These are phyloP conservation scores for Hesperophylax magnus DNA, from an alignment of 1,140 invertebrate species.

Conservation along the genomic window DNA sequence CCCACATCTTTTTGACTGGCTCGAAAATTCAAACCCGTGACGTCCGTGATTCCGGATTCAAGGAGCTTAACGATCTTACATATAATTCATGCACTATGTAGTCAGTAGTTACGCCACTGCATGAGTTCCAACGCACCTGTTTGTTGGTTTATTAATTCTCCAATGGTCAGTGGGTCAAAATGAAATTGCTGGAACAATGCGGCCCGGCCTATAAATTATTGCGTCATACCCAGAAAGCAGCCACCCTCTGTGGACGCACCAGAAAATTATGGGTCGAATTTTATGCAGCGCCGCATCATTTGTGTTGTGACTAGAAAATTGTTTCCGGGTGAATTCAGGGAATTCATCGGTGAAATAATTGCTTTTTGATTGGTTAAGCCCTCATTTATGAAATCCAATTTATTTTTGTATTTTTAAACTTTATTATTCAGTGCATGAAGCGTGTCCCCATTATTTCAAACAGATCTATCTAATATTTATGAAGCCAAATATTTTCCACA, in stretches of 20 bases:
- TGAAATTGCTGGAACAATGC: slow-evolving; percentile 44
- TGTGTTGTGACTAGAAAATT: slow-evolving; percentile 8
- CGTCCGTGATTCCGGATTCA: no score
- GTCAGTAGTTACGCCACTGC: no score
- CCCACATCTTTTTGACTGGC: no score
- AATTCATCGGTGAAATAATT: slow-evolving; percentile 23
- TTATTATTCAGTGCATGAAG: no score
- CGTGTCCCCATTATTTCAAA: no score
- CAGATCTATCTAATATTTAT: no score
- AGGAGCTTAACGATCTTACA: no score
- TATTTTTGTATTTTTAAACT: neutral
- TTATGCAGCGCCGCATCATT: slow-evolving; percentile 9
- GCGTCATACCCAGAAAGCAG: slow-evolving; percentile 34
- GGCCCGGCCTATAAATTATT: slow-evolving; percentile 35
- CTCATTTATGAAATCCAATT: neutral
- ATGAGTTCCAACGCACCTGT: slow-evolving; percentile 4
- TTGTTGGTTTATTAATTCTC: slow-evolving; percentile 41
- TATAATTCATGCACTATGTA: no score
- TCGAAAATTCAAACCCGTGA: no score
- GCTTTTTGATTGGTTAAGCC: slow-evolving; percentile 21
- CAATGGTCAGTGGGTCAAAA: slow-evolving; percentile 32
- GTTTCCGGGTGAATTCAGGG: slow-evolving; percentile 18
- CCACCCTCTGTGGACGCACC: neutral
- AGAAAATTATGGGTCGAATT: neutral
- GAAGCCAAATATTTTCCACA: no score